These are phyloP conservation scores for Coptodon bakossiorum DNA, from an alignment of 2,113 vertebrate genomes.

Conservation along the genomic window DNA sequence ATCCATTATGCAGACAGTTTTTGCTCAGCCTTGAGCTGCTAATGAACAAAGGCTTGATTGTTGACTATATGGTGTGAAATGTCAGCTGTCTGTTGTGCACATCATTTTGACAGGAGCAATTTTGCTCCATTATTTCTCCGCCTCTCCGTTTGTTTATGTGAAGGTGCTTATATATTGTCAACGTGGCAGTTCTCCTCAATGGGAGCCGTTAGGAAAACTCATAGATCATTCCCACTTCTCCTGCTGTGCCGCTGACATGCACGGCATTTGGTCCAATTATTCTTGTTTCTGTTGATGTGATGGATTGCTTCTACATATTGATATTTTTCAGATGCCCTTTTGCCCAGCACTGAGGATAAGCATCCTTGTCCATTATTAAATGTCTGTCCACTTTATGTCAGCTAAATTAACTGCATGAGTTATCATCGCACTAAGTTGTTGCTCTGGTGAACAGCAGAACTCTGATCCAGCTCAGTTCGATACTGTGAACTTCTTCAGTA, in stretches of 20 bases:
- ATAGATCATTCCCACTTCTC: slow-evolving; percentile 36
- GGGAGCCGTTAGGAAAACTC: slow-evolving; percentile 7
- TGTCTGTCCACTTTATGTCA: neutral
- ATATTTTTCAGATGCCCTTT: slow-evolving; percentile 4
- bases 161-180: neutral
- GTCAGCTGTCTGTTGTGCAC: slow-evolving; percentile 43
- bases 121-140: neutral
- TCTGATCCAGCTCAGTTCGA: neutral
- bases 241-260: slow-evolving; percentile 15
- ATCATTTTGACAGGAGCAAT: slow-evolving; percentile 27
- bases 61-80: slow-evolving; percentile 44
- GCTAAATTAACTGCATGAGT: neutral
- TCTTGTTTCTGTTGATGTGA: slow-evolving; percentile 20
- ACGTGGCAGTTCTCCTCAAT: neutral
- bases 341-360: neutral
- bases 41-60: slow-evolving; percentile 43
- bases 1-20: slow-evolving; percentile 4
- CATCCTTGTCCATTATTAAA: neutral
- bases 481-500: slow-evolving; percentile 6
- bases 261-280: slow-evolving; percentile 28
- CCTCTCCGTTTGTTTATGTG: neutral
- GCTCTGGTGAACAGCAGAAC: neutral
- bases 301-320: slow-evolving; percentile 24
- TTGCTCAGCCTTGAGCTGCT: slow-evolving; percentile 1
- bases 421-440: neutral